Conservation (phyloP, 2,113 vertebrate genomes). For the Oryzias woworae region DNA sequence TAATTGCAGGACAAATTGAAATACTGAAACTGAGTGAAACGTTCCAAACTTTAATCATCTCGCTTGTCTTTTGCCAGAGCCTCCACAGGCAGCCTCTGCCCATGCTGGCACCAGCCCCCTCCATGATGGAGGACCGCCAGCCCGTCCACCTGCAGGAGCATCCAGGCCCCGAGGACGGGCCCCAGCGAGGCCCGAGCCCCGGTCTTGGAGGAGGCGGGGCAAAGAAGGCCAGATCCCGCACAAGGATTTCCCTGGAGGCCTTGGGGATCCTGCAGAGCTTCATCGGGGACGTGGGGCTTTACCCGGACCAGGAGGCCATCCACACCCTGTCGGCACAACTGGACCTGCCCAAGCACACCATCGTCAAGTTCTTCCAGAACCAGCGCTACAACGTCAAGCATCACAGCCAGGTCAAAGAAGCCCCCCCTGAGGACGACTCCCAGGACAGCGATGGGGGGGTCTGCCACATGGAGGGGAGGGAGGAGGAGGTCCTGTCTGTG, state of each 20-base stretch:
- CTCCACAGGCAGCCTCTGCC: conserved; percentile 85
- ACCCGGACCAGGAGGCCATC: conserved; percentile 96
- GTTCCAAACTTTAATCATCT: background rate
- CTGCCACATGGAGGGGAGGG: conserved; percentile 79
- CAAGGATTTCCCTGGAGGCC: conserved; percentile 93
- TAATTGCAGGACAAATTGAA: no score
- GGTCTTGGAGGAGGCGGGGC: conserved; percentile 29
- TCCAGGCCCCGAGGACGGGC: conserved; percentile 68
- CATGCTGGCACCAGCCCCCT: conserved; percentile 83
- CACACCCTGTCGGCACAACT: conserved; percentile 96
- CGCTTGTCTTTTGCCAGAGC: conserved; percentile 62
- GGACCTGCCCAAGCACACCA: conserved; percentile 96
- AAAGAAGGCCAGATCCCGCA: conserved; percentile 90
- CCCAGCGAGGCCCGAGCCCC: conserved; percentile 28
- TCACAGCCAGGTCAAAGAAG: conserved; percentile 85
- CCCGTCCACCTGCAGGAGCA: conserved; percentile 63
- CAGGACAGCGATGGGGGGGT: conserved; percentile 72
- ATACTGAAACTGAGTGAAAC: no score
- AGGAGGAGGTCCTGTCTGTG: conserved; percentile 84
- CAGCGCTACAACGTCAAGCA: conserved; percentile 96
- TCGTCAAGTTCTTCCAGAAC: conserved; percentile 99
- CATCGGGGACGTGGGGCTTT: conserved; percentile 94
- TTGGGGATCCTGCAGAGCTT: conserved; percentile 96
- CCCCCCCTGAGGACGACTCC: conserved; percentile 59
- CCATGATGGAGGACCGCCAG: conserved; percentile 83